Percentiles rank a stretch among this genome's conserved stretches.
Evolutionary conservation across 2,113 vertebrate species (phyloP).

Genomic region (Eulemur rufifrons): DNA sequence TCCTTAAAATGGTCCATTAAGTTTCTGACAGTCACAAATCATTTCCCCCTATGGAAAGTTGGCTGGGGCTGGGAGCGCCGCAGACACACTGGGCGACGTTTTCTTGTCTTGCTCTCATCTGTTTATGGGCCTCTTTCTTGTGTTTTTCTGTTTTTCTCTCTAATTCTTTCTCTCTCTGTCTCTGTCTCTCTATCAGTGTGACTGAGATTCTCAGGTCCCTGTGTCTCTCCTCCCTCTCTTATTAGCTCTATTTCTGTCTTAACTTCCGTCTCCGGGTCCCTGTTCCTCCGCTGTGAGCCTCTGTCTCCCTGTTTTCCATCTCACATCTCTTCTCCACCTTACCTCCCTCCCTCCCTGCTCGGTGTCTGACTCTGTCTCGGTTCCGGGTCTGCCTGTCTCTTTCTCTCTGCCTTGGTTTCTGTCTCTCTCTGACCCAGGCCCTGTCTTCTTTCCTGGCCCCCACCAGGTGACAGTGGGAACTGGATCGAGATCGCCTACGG

Average conservation of each 20-base stretch:
- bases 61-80: not conserved
- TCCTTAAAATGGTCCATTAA: not conserved
- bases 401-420: not conserved
- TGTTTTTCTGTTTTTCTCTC: not conserved
- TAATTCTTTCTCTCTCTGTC: not conserved
- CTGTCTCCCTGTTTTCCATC: not conserved
- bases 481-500: conserved; percentile 97
- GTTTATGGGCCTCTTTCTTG: not conserved
- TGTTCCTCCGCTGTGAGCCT: not conserved
- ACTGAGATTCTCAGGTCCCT: not conserved
- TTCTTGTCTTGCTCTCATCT: not conserved
- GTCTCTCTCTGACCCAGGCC: not conserved
- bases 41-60: not conserved
- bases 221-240: not conserved
- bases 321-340: not conserved
- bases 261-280: not conserved
- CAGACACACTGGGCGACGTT: no score
- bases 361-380: not conserved
- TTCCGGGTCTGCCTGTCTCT: not conserved
- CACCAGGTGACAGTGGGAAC: conserved; percentile 93
- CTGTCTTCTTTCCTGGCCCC: not conserved
- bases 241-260: not conserved
- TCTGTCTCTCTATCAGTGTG: not conserved
- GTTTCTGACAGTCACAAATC: not conserved
- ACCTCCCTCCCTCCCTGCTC: no score